Evolutionary conservation across 2,888 invertebrate species (phyloP).

Genomic region (Parnassius orleans): DNA sequence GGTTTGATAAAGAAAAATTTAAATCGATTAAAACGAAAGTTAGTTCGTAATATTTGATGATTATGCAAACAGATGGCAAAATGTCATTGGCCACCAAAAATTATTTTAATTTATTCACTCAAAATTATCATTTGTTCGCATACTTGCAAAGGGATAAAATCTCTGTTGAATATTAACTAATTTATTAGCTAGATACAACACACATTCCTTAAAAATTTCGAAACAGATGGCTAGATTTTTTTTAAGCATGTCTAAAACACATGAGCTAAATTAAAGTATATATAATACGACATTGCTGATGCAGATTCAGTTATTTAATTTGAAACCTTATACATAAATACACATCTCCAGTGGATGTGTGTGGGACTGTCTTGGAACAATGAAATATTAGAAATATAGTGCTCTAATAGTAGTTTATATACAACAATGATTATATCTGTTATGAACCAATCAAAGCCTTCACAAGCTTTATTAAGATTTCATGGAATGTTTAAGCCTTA

Average conservation of each 20-base stretch:
- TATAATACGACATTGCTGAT: constrained; percentile 12
- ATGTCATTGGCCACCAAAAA: not conserved
- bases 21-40: constrained; percentile 18
- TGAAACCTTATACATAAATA: constrained; percentile 7
- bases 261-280: constrained; percentile 18
- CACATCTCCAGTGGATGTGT: constrained; percentile 14
- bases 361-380: constrained; percentile 30
- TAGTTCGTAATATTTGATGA: constrained; percentile 4
- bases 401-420: constrained; percentile 29
- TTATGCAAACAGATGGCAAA: constrained; percentile 2
- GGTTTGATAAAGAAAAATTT: constrained; percentile 3
- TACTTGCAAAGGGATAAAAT: constrained; percentile 24
- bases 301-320: constrained; percentile 13
- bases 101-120: constrained; percentile 5
- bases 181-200: constrained; percentile 22
- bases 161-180: constrained; percentile 23
- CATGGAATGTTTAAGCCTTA: constrained; percentile 78
- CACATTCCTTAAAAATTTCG: constrained; percentile 18
- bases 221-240: constrained; percentile 21
- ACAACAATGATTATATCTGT: constrained; percentile 47
- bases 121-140: not conserved
- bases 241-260: constrained; percentile 23
- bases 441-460: constrained; percentile 62
- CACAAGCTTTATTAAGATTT: constrained; percentile 63
- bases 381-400: constrained; percentile 39